Percentiles rank a stretch among this genome's conserved stretches.
phyloP scores from a whole-genome alignment of 2,888 invertebrate genomes.

The Anoncus sp. region DNA sequence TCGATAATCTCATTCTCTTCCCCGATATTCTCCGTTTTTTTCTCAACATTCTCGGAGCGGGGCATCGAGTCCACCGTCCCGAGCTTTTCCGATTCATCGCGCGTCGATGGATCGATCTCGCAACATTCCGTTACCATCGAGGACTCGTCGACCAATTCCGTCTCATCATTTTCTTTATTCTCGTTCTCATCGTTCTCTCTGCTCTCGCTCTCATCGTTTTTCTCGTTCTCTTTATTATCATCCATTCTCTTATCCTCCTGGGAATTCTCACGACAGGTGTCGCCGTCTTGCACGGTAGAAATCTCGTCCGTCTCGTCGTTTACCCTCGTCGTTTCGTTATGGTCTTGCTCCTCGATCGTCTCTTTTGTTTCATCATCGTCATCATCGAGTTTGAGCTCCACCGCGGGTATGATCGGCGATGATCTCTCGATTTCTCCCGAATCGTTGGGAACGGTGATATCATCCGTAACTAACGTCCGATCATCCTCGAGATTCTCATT shows the following conservation, averaged over 20 bases:
- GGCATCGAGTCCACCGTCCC: constrained; percentile 2
- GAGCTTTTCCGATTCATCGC: constrained; percentile 11
- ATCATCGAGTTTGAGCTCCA: too few species aligned
- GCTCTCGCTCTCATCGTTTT: constrained; percentile 9
- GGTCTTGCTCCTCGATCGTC: not conserved
- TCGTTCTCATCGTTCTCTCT: constrained; percentile 4
- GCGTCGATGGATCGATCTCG: not conserved
- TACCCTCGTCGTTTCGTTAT: not conserved
- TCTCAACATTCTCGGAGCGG: constrained; percentile 9
- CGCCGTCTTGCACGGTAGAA: too few species aligned
- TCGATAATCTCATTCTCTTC: too few species aligned
- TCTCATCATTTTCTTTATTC: constrained; percentile 3
- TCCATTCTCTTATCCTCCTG: too few species aligned
- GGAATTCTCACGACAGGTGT: too few species aligned
- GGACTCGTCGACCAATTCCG: not conserved
- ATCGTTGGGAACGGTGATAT: too few species aligned
- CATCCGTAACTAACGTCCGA: not conserved
- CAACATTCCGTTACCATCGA: not conserved
- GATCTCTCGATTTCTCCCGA: too few species aligned
- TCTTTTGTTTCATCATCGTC: too few species aligned
- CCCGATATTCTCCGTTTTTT: not conserved
- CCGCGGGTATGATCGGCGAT: too few species aligned
- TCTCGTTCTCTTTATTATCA: constrained; percentile 19
- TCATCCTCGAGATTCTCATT: not conserved
- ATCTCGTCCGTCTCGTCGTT: not conserved